A percentile compares a stretch with the other conserved stretches of the same genome.
Evolutionary conservation across 53 echinoderm and acorn worm genomes (phyloP).

Genomic region (Mesocentrotus franciscanus): DNA sequence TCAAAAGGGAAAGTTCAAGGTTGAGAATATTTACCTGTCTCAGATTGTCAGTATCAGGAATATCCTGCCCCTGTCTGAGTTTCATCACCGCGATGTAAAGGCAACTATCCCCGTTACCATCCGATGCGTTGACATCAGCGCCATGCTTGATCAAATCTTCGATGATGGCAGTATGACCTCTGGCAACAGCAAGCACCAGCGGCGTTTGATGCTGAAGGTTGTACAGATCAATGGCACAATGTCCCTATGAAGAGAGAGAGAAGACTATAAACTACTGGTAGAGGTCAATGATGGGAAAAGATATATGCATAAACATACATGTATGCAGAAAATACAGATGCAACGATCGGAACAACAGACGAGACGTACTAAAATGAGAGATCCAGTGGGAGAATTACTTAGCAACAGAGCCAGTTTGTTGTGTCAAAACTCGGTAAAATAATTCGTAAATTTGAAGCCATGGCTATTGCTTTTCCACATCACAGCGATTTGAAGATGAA

Average conservation of each 20-base stretch:
- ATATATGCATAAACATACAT: not conserved
- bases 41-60: slow-evolving; percentile 21
- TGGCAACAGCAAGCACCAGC: slow-evolving; percentile 23
- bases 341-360: too few relatives aligned
- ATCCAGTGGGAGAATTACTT: too few relatives aligned
- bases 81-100: slow-evolving; percentile 53
- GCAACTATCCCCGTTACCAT: slow-evolving; percentile 53
- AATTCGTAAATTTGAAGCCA: too few relatives aligned
- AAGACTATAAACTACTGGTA: not conserved
- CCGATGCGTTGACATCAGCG: slow-evolving; percentile 56
- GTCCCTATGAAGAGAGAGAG: not conserved
- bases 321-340: too few relatives aligned
- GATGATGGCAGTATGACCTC: slow-evolving; percentile 38
- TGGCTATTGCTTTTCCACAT: too few relatives aligned
- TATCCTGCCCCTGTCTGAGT: slow-evolving; percentile 45
- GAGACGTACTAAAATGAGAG: too few relatives aligned
- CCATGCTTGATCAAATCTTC: slow-evolving; percentile 52
- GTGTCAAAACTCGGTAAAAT: too few relatives aligned
- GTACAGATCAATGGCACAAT: slow-evolving; percentile 57
- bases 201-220: slow-evolving; percentile 63
- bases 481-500: too few relatives aligned
- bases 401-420: too few relatives aligned
- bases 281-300: not conserved
- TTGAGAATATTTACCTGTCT: not conserved
- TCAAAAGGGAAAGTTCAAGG: too few relatives aligned